Conservation (phyloP, 2,888 invertebrate species). For the Argynnis bischoffii region DNA sequence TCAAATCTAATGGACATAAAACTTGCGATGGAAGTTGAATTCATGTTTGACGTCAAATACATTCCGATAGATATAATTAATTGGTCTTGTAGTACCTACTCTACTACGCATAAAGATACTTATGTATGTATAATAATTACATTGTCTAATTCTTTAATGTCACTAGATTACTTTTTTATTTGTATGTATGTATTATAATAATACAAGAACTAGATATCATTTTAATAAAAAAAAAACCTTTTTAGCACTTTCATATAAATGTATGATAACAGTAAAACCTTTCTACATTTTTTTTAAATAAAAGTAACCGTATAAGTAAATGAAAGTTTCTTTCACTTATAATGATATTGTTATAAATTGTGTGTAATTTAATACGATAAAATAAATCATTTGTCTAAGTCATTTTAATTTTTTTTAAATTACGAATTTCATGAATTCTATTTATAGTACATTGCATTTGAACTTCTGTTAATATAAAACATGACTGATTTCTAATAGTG, state of each 20-base stretch:
- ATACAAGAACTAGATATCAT: not conserved
- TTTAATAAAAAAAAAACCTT: not conserved
- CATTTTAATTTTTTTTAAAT: too few species aligned
- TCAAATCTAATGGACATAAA: constrained; percentile 15
- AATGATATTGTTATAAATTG: constrained; percentile 5
- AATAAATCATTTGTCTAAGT: too few species aligned
- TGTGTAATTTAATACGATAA: not conserved
- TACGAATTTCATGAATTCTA: too few species aligned
- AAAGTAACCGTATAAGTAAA: constrained; percentile 14
- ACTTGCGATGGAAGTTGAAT: constrained; percentile 10
- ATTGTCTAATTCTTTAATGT: not conserved
- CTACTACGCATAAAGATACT: too few species aligned
- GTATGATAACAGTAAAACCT: constrained; percentile 16
- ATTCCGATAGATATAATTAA: constrained; percentile 1
- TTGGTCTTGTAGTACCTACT: constrained; percentile 1
- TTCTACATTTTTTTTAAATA: constrained; percentile 22
- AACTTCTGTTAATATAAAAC: too few species aligned
- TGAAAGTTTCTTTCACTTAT: constrained; percentile 10
- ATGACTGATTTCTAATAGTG: too few species aligned
- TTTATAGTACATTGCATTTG: too few species aligned
- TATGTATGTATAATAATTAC: not conserved
- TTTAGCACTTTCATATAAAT: constrained; percentile 11
- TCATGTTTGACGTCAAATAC: constrained; percentile 3
- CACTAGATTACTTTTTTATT: too few species aligned
- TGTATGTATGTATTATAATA: too few species aligned